These are phyloP conservation scores for Hecatera dysodea DNA, from an alignment of 2,888 invertebrate genomes.

Conservation along the genomic window DNA sequence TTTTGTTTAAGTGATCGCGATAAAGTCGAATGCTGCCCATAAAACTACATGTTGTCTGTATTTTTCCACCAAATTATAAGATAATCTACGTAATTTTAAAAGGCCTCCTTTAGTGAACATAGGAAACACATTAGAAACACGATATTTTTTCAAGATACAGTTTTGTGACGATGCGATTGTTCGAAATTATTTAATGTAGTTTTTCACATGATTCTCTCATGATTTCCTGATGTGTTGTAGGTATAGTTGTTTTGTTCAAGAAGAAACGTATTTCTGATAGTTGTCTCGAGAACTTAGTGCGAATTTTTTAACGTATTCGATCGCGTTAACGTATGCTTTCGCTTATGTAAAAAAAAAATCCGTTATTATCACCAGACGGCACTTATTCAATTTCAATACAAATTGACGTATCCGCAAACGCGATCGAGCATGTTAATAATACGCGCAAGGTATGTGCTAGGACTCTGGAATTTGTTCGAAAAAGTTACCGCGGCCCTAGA, in stretches of 20 bases:
- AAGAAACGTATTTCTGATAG: neutral
- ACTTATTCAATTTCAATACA: too few species aligned
- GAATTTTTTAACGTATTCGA: too few species aligned
- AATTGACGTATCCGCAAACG: too few species aligned
- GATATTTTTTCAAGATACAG: conserved; percentile 48
- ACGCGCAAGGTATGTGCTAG: too few species aligned
- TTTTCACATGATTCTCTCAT: conserved; percentile 10
- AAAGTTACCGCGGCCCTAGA: too few species aligned
- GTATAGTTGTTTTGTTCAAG: neutral
- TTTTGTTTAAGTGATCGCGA: conserved; percentile 2
- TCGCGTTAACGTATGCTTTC: too few species aligned
- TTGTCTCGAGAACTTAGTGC: too few species aligned
- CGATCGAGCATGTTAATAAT: too few species aligned
- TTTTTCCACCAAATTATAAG: conserved; percentile 38
- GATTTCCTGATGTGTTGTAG: neutral
- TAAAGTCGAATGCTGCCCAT: conserved; percentile 2
- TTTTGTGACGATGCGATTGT: conserved; percentile 20
- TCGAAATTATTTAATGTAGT: conserved; percentile 15
- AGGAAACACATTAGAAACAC: conserved; percentile 56
- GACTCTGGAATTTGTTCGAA: too few species aligned
- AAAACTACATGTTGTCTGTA: conserved; percentile 22
- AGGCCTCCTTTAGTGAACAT: conserved; percentile 47
- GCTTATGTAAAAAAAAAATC: too few species aligned
- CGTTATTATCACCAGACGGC: too few species aligned
- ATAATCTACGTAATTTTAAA: conserved; percentile 36